These are phyloP conservation scores for Papilio polyxenes DNA, from an alignment of 1,140 invertebrate species.

Conservation along the genomic window DNA sequence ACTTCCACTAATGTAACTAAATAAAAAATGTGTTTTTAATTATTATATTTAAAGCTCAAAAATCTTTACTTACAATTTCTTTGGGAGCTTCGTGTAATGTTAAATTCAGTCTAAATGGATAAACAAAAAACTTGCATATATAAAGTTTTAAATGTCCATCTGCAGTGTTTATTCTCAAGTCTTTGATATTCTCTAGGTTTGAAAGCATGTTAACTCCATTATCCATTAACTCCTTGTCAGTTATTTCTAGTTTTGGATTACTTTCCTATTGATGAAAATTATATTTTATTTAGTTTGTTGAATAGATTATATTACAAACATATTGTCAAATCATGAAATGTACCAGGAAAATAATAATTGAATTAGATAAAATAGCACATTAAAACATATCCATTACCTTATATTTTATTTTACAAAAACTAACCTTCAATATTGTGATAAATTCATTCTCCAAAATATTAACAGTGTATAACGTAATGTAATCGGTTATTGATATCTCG, in stretches of 20 bases:
- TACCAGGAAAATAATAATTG: neutral
- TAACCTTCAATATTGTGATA: slow-evolving; percentile 45
- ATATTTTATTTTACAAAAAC: neutral
- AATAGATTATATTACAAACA: neutral
- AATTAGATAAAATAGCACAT: neutral
- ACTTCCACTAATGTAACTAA: too few relatives aligned
- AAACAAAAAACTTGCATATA: slow-evolving; percentile 53
- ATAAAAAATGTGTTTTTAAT: too few relatives aligned
- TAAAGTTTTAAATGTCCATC: slow-evolving; percentile 48
- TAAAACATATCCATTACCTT: neutral
- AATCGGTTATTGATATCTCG: slow-evolving; percentile 50
- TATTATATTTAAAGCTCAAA: neutral
- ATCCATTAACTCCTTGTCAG: slow-evolving; percentile 49
- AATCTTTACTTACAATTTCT: slow-evolving; percentile 54
- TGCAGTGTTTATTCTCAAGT: slow-evolving; percentile 43
- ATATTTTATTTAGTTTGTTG: neutral
- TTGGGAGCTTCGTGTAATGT: slow-evolving; percentile 54
- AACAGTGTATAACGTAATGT: slow-evolving; percentile 44
- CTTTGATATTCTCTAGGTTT: slow-evolving; percentile 53
- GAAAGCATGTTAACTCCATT: slow-evolving; percentile 56
- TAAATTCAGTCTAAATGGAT: slow-evolving; percentile 56
- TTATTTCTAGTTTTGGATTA: slow-evolving; percentile 59
- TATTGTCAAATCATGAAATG: neutral
- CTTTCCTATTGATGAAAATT: slow-evolving; percentile 52
- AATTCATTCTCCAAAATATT: slow-evolving; percentile 43